Base-by-base conservation (phyloP, 2,113 vertebrate genomes). In the Ranitomeya variabilis region DNA sequence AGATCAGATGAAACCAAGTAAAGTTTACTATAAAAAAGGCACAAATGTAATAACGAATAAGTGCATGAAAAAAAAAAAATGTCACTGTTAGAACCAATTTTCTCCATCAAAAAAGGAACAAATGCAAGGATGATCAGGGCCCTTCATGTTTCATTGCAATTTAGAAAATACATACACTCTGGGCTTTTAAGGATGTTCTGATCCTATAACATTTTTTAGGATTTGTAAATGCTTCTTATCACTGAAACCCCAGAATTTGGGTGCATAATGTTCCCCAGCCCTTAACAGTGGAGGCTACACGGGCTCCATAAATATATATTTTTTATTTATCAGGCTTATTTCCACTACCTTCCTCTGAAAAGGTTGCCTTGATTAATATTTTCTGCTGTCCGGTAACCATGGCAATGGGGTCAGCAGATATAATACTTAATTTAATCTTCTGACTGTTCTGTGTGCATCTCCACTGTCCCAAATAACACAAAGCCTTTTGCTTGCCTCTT, bases 401-500 rank as follows among this genome's bases (percentile, higher is more conserved):
- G 97, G 97, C 96, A 97, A 99, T 99, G 95, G 97, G 97, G 98
- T 98, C 97, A 99, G 97, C 96, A 97, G 96, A 98, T 98, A 99
- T 98, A 97, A 99, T 99, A 98, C 97, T 99, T 99, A 99, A 99
- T 99, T 99, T 98, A 99, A 99, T 99, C 97, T 99, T 97, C 95
- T 95, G 95, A 93, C 95, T 96, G 97, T 92, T 94, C 92, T 93
- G 91, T 93, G 91, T 93, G 92, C 90, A 92, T 91, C 94, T 93
- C 93, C 90, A 89, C 91, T 95, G 95, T 94, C 95, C 95, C 91
- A 93, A 94, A 96, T 96, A 95, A 96, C 95, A 96, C 95, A 93
- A 95, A 94, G 93, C 92, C 92, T 93, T 93, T 92, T 90, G 13
- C 59, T 89, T 64, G 54, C 69, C 66, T 81, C 84, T 91, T 59